Base-by-base conservation (phyloP, 2,797 vertebrate genomes). In the Myotis pilosus region DNA sequence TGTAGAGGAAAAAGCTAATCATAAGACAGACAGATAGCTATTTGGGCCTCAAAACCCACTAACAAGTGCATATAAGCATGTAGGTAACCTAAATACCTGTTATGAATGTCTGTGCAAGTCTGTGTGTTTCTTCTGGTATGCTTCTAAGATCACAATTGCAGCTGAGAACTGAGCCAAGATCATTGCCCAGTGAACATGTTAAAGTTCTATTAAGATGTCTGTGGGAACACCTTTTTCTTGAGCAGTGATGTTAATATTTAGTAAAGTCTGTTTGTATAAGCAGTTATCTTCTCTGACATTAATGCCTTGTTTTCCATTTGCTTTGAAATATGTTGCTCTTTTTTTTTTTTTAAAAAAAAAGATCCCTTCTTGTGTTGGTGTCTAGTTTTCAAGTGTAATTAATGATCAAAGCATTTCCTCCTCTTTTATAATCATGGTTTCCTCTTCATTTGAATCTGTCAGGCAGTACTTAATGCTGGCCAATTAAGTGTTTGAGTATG, bases 271-370 rank as follows among this genome's bases (percentile, higher is more conserved):
- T 28, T 57, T 62, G 33, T 62, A 22, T 60, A 82, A 92, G 55
- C 64, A 93, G 55, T 57, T 90, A 92, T 36, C 83, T 94, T 89
- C 30, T 78, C 55, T 95, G 57, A 88, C 57, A 69, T 91, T 41
- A 75, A 51, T 81, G 15, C 25, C 23, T 62, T 20, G 1, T n/a
- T 81, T 74, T 94, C 81, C 36, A 49, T 84, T 66, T 66, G 62
- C 87, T 88, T 95, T 36, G 10, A 23, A 76, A 85, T 47, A 64
- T 91, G 25, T 53, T 55, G 36, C 22, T 87, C 12, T 81, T 76
- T 57, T 75, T 44, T 76, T 75, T 30, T 64, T 74, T 47, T 79
- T 38, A 3, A 19, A 55, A 25, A 57, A 30, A 57, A 88, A 68
- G 5, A 75, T 68, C 2, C 6, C 81, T 87, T 30, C 5, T 76